Percentiles rank a stretch among this genome's conserved stretches.
phyloP scores from a whole-genome alignment of 2,113 vertebrate species.

The Microcebus ravelobensis region DNA sequence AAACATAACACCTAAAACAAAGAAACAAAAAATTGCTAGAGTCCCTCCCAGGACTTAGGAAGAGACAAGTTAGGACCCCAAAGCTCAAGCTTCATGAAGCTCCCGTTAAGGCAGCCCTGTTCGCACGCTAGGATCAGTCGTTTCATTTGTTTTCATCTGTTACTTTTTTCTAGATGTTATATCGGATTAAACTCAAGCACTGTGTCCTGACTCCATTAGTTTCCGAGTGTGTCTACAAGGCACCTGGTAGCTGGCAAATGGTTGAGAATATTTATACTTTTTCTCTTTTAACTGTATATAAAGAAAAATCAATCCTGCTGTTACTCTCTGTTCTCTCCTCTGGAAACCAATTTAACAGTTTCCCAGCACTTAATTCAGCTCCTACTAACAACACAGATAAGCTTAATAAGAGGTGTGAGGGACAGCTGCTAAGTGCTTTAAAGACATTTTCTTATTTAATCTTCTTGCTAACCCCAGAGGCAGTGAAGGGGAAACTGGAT shows the following conservation, averaged over 20 bases:
- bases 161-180: neutral
- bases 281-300: neutral
- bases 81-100: neutral
- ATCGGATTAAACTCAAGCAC: neutral
- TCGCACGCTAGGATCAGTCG: neutral
- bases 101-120: neutral
- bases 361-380: neutral
- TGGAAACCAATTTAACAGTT: constrained; percentile 60
- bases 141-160: neutral
- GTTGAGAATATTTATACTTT: neutral
- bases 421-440: neutral
- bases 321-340: neutral
- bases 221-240: neutral
- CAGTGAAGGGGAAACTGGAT: too few species aligned
- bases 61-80: neutral
- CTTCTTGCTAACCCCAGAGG: neutral
- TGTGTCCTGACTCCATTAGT: neutral
- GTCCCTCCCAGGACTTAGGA: neutral
- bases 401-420: constrained; percentile 42
- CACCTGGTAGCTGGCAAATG: neutral
- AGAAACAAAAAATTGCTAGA: neutral
- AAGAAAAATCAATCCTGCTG: neutral
- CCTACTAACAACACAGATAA: constrained; percentile 39
- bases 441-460: constrained; percentile 52
- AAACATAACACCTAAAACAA: neutral